Base-by-base conservation (phyloP, 2,113 vertebrate species). In the Oenanthe melanoleuca region DNA sequence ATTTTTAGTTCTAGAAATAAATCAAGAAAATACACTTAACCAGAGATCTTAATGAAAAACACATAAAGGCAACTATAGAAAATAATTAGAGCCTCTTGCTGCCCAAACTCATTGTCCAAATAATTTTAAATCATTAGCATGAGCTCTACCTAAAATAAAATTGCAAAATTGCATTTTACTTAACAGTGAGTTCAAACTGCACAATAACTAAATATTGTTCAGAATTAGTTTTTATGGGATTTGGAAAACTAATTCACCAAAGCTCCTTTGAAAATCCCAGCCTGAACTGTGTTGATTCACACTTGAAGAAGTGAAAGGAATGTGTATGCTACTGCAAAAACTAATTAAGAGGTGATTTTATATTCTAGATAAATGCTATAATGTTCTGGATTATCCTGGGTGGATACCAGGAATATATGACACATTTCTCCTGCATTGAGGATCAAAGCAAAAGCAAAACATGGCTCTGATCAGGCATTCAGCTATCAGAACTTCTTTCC, bases 291-390 rank as follows among this genome's bases (percentile, higher is more conserved):
- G 6, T 78, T 64, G 92, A 86, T 61, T 93, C 83, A 88, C 64
- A 83, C 17, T 45, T 73, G 60, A 95, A 83, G 34, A 80, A 90
- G 55, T 24, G 1, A 95, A 95, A 90, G 37, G 85, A 89, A 94
- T 57, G 71, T 47, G 38, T 59, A 47, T 77, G 34, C 24, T 59
- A 18, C 26, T 80, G 21, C 52, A 74, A 90, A 93, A 92, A 44
- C 93, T 89, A 92, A 90, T 83, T 71, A 82, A 70, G 56, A 63
- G 22, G 34, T 29, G 28, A 83, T 86, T 83, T 80, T 86, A 67
- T 20, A 67, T 86, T 49, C 47, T 44, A 71, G 26, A 86, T 66
- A 70, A 94, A 80, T 37, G 4, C 4, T 86, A 19, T 78, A 70
- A 70, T 77, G 10, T 71, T 89, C 63, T 67, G 13, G n/a, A 66